These are phyloP conservation scores for Ornithoptera priamus DNA, from an alignment of 2,888 invertebrate species.

Conservation along the genomic window DNA sequence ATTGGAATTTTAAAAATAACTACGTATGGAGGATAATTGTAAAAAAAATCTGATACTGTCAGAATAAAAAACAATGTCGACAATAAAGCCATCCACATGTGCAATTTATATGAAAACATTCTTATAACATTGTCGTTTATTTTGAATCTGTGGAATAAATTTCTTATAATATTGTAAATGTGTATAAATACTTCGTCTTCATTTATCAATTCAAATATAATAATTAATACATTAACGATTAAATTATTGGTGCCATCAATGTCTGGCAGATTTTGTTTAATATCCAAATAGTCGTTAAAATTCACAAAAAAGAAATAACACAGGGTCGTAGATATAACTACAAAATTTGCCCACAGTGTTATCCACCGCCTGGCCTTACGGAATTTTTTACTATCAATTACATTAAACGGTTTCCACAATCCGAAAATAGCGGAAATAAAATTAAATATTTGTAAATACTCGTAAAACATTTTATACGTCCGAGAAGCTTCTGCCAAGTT, in stretches of 20 bases:
- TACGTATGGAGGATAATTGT: constrained; percentile 39
- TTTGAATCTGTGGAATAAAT: constrained; percentile 37
- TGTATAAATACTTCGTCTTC: constrained; percentile 35
- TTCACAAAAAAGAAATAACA: constrained; percentile 34
- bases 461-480: constrained; percentile 43
- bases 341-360: constrained; percentile 32
- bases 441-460: constrained; percentile 42
- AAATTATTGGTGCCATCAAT: constrained; percentile 44
- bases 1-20: constrained; percentile 48
- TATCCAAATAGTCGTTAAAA: constrained; percentile 32
- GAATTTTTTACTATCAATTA: constrained; percentile 15
- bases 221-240: constrained; percentile 38
- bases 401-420: constrained; percentile 42
- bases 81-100: constrained; percentile 41
- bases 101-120: constrained; percentile 46
- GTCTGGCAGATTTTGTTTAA: constrained; percentile 41
- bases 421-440: constrained; percentile 42
- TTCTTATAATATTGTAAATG: constrained; percentile 40
- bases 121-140: constrained; percentile 37
- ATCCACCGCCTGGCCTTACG: constrained; percentile 25
- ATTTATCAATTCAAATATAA: constrained; percentile 38
- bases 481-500: background rate
- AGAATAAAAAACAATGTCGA: constrained; percentile 35
- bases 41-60: constrained; percentile 43
- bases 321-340: constrained; percentile 17